These are phyloP conservation scores for Philereme vetulata DNA, from an alignment of 2,888 invertebrate species.

Conservation along the genomic window DNA sequence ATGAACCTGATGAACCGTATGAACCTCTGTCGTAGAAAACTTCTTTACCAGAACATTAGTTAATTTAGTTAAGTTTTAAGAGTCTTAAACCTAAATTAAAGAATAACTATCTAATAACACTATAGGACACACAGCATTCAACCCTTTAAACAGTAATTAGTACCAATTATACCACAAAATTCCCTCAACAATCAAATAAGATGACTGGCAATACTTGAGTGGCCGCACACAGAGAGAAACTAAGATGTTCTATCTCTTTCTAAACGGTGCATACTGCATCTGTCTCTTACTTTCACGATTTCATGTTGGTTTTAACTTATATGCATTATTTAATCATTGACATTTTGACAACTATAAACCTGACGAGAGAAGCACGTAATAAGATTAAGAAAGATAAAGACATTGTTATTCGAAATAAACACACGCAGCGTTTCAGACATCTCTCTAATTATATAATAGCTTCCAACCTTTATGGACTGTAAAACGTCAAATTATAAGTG, in stretches of 20 bases:
- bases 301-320: conserved; percentile 33
- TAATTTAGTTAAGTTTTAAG: no score
- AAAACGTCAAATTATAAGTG: conserved; percentile 48
- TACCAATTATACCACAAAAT: conserved; percentile 76
- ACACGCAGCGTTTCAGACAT: conserved; percentile 31
- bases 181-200: conserved; percentile 77
- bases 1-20: no score
- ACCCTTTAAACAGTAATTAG: conserved; percentile 78
- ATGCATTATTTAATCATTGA: conserved; percentile 49
- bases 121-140: conserved; percentile 39
- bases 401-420: conserved; percentile 42
- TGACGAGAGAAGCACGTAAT: conserved; percentile 46
- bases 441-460: conserved; percentile 46
- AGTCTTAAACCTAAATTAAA: not conserved
- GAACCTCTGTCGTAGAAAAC: not conserved
- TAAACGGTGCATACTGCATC: conserved; percentile 41
- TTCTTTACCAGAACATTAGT: no score
- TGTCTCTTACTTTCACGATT: conserved; percentile 46
- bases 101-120: conserved; percentile 1
- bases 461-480: conserved; percentile 44
- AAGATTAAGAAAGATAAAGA: conserved; percentile 38
- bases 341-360: conserved; percentile 51
- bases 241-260: conserved; percentile 59
- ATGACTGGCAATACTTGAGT: conserved; percentile 77
- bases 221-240: conserved; percentile 76